phyloP scores from a whole-genome alignment of 2,797 vertebrate species.

The Nannoperca australis region DNA sequence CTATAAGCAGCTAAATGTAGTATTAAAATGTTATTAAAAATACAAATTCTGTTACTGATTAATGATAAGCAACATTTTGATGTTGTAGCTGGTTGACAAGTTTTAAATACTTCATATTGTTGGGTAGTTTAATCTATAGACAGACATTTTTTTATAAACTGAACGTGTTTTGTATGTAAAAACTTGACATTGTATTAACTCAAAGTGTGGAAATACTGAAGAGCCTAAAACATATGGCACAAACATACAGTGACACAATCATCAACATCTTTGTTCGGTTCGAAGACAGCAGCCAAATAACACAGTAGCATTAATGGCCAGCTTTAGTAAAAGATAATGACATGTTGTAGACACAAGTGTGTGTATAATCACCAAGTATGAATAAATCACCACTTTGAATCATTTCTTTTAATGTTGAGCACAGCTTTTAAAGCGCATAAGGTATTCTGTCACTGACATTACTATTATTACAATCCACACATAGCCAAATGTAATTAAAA shows the following conservation, averaged over 20 bases:
- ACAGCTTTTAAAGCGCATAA: conserved; percentile 14
- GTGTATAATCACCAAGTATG: background rate
- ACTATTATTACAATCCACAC: conserved; percentile 12
- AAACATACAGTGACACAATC: background rate
- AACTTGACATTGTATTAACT: background rate
- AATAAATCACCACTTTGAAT: conserved; percentile 17
- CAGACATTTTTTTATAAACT: background rate
- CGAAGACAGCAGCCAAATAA: conserved; percentile 20
- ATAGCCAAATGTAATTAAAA: conserved; percentile 44
- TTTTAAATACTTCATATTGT: background rate
- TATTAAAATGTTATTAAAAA: too few species aligned
- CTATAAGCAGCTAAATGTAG: background rate
- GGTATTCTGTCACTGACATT: background rate
- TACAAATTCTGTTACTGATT: too few species aligned
- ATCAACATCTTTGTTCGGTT: conserved; percentile 6
- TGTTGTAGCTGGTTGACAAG: too few species aligned
- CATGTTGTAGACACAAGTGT: background rate
- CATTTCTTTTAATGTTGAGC: background rate
- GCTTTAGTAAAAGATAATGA: conserved; percentile 10
- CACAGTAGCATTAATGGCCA: background rate
- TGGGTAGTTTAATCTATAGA: background rate
- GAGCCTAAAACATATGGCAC: too few species aligned
- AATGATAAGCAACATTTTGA: too few species aligned
- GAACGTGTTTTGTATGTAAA: background rate
- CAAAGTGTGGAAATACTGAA: background rate